Evolutionary conservation across 2,113 vertebrate genomes (phyloP), one percentile per base, ranked within the genome.

Genomic region (Vicugna pacos): DNA sequence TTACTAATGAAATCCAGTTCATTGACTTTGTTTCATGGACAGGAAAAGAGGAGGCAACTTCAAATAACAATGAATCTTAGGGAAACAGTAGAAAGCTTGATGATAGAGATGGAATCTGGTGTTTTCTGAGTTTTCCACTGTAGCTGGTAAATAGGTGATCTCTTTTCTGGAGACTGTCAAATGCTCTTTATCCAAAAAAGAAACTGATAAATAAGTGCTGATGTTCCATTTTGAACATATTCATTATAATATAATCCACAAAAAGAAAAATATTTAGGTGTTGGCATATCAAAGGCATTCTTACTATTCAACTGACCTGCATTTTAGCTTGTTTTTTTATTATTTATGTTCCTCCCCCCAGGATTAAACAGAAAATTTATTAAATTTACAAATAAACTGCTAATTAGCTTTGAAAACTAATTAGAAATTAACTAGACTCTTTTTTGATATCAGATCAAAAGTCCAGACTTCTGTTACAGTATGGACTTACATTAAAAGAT

Each of bases 401-500:
- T 94, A 97, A 85, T 98, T 97, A 87, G 88, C 96, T 98, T 98
- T 98, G 95, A 98, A 97, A 98, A 95, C 64, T 86, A 95, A 96
- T 97, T 98, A 93, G 97, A 98, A 98, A 98, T 98, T 69, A 98
- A 48, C 93, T 97, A 92, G 98, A 98, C 97, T 97, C 77, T 95
- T 98, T 35, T 98, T 97, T 97, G 82, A 97, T 88, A 98, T 54
- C 14, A 97, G 97, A 98, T 98, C 93, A 98, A 98, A 98, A 98
- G 35, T 97, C 76, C 24, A 96, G 80, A 98, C 94, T 81, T 97
- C 88, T 97, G 54, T 62, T 97, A 17, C 3, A 16, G 81, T 91
- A 89, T 30, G 64, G 38, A 58, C 80, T 81, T 97, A 32, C 90
- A 95, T 95, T 79, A 96, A 98, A 97, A 98, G 60, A 85, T 96